phyloP scores from a whole-genome alignment of 1,140 invertebrate genomes.

The Euschistus heros region DNA sequence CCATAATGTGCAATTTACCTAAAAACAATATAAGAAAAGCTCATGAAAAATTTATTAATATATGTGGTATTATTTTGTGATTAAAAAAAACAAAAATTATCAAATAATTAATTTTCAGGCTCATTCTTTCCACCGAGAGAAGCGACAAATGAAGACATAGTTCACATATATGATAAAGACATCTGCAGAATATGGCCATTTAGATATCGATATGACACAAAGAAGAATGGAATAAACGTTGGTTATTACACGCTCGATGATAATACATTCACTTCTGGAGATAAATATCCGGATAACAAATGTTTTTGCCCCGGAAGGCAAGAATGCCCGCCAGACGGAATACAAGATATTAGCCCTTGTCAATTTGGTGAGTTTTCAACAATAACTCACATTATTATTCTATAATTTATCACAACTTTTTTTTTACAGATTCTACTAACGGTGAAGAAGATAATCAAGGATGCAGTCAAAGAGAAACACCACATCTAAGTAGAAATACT shows the following conservation, averaged over 20 bases:
- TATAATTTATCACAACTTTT: no score
- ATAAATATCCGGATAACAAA: conserved; percentile 57
- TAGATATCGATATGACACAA: conserved; percentile 46
- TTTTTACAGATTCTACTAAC: no score
- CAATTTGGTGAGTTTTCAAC: conserved; percentile 56
- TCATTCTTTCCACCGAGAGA: conserved; percentile 69
- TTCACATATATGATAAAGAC: conserved; percentile 76
- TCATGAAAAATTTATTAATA: no score
- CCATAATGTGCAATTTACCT: no score
- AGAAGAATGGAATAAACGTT: conserved; percentile 53
- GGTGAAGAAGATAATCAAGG: no score
- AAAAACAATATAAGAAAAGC: no score
- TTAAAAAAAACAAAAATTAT: no score
- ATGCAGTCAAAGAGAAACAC: no score
- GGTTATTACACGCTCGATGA: conserved; percentile 61
- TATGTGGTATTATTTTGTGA: no score
- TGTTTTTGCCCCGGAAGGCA: conserved; percentile 64
- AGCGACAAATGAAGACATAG: conserved; percentile 55
- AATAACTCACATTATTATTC: no score
- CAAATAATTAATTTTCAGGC: conserved; percentile 37
- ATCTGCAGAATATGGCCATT: conserved; percentile 68
- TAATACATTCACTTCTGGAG: conserved; percentile 54
- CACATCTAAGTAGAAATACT: no score
- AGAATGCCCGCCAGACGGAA: conserved; percentile 56
- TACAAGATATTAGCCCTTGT: conserved; percentile 77